Conservation (phyloP, 2,888 invertebrate genomes). For the Philaethria dido region DNA sequence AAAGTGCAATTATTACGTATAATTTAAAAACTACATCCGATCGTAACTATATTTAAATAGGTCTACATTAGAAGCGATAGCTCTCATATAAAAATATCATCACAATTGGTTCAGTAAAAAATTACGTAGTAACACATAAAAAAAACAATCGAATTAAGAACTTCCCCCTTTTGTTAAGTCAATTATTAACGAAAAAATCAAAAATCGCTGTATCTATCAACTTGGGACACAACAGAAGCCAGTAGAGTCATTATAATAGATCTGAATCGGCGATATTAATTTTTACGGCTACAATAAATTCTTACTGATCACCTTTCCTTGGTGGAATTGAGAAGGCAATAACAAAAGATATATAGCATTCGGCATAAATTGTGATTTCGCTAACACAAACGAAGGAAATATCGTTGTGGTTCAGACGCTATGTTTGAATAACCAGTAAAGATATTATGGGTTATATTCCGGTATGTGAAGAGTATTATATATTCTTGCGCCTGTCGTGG, state of each 20-base stretch:
- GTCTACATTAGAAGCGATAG: no score
- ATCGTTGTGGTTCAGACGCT: neutral
- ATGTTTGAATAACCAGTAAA: neutral
- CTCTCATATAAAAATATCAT: no score
- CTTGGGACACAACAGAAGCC: constrained; percentile 39
- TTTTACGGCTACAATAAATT: constrained; percentile 69
- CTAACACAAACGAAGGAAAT: constrained; percentile 1
- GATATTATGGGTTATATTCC: neutral
- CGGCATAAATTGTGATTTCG: constrained; percentile 30
- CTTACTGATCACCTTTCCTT: constrained; percentile 56
- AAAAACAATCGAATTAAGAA: no score
- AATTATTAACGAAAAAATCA: no score
- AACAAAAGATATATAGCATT: constrained; percentile 44
- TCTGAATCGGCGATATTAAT: constrained; percentile 68
- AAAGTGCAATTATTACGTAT: no score
- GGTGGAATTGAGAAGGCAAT: constrained; percentile 45
- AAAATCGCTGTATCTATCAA: constrained; percentile 21
- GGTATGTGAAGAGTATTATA: neutral
- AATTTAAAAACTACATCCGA: no score
- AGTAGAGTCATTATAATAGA: constrained; percentile 66
- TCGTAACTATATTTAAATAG: no score
- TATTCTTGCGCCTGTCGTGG: no score
- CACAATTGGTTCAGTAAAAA: no score
- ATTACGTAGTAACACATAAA: no score
- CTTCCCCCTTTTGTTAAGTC: no score